Base-by-base conservation (phyloP, 2,797 vertebrate species). In the Ispidina lecontei region DNA sequence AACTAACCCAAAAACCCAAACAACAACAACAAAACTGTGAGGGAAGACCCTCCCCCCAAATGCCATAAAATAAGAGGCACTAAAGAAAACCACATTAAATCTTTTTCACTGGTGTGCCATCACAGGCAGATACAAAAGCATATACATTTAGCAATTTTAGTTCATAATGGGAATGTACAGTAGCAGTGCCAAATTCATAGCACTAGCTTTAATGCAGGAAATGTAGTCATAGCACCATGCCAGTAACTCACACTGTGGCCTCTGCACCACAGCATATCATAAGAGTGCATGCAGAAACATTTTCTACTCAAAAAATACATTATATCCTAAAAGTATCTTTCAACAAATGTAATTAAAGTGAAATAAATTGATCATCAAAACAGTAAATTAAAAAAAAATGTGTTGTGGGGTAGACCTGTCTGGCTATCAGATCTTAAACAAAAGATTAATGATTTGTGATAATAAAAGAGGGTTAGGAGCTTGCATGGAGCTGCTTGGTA, bases 231-330 rank as follows among this genome's bases (percentile, higher is more conserved):
- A 46, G 41, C 20, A 26, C 18, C 2, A 0, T 54, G 58, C 14
- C 41, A 16, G 29, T n/a, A 37, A 52, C 22, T 70, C 21, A 7
- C 9, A 17, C 18, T 31, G 43, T 20, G 64, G 14, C 46, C 28
- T 23, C 37, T 51, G 39, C 15, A 7, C 19, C 15, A 1, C 28
- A 12, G 47, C 8, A 4, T 35, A 3, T 25, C 6, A 0, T 56
- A 44, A 21, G 52, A 33, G 13, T 41, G 25, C 28, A 13, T 4
- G 18, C 49, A 56, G 68, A 70, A 56, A 47, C 9, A 5, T 31
- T 90, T 90, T 71, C 19, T 12, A 28, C 26, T 37, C 23, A 20
- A 26, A 59, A 90, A 78, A 72, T 46, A 13, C 12, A 28, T 41
- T 28, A 37, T 43, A 2, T 28, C 9, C 33, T 54, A 77, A 74